Percentiles rank a stretch among this genome's conserved stretches.
Conservation (phyloP, 2,797 vertebrate genomes). For the Arctocebus calabarensis region DNA sequence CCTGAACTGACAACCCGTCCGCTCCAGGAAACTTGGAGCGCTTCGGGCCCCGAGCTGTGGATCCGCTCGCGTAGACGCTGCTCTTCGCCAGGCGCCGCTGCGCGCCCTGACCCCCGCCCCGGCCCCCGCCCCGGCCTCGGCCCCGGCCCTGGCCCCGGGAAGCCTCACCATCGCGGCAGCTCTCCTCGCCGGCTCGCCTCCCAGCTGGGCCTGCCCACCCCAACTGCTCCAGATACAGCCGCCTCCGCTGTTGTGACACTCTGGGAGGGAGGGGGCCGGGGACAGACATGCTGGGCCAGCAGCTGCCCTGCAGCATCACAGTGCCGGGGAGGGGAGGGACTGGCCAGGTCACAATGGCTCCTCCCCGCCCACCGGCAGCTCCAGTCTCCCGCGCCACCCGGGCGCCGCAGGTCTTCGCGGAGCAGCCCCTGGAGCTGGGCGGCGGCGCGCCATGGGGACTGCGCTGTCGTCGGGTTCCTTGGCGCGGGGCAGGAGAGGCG, state of each 20-base stretch:
- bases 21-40: not conserved
- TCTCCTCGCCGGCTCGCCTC: slow-evolving; percentile 30
- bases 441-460: not conserved
- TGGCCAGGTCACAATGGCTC: slow-evolving; percentile 80
- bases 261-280: slow-evolving; percentile 60
- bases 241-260: slow-evolving; percentile 69
- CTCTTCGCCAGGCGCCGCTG: no score
- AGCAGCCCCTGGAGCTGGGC: not conserved
- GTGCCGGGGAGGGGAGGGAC: slow-evolving; percentile 39
- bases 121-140: not conserved
- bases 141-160: not conserved
- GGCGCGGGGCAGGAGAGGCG: not conserved
- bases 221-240: slow-evolving; percentile 74
- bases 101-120: not conserved
- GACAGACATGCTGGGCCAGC: slow-evolving; percentile 75
- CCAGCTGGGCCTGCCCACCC: slow-evolving; percentile 63
- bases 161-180: slow-evolving; percentile 78
- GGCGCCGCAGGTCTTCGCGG: not conserved
- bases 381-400: not conserved
- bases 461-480: not conserved
- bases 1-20: not conserved
- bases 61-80: no score
- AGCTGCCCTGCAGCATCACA: slow-evolving; percentile 81
- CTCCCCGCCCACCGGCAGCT: not conserved
- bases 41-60: not conserved